phyloP scores from a whole-genome alignment of 1,140 invertebrate genomes.

The Drosophila mauritiana region DNA sequence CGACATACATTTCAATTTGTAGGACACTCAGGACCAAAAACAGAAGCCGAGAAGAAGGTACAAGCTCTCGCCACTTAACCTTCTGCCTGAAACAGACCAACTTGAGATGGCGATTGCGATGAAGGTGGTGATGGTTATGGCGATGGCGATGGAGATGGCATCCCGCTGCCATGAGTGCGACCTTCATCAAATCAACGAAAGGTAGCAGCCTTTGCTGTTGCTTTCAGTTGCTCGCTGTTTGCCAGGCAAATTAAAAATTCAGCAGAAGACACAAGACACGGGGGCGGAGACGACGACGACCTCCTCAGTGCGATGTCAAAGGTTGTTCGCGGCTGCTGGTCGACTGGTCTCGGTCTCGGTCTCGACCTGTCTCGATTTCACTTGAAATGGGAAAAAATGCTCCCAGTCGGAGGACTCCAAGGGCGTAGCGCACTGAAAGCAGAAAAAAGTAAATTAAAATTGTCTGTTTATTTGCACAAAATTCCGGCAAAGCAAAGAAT shows the following conservation, averaged over 20 bases:
- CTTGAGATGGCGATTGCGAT: slow-evolving; percentile 26
- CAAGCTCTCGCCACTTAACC: slow-evolving; percentile 69
- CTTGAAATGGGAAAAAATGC: slow-evolving; percentile 70
- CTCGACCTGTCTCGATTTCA: slow-evolving; percentile 80
- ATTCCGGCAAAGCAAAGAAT: slow-evolving; percentile 56
- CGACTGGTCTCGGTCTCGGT: slow-evolving; percentile 35
- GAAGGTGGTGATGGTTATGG: slow-evolving; percentile 2
- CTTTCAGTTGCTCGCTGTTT: slow-evolving; percentile 56
- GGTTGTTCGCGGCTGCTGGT: slow-evolving; percentile 57
- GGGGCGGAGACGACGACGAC: slow-evolving; percentile 26
- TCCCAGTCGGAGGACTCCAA: slow-evolving; percentile 16
- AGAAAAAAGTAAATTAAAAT: slow-evolving; percentile 82
- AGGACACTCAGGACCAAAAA: slow-evolving; percentile 58
- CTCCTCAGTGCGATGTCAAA: slow-evolving; percentile 42
- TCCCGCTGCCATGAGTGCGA: slow-evolving; percentile 44
- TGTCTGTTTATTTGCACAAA: slow-evolving; percentile 76
- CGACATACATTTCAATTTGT: slow-evolving; percentile 78
- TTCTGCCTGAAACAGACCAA: slow-evolving; percentile 54
- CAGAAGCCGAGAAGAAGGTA: slow-evolving; percentile 26
- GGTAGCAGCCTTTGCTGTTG: slow-evolving; percentile 26
- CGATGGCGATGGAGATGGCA: slow-evolving; percentile 30
- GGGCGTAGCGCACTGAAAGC: slow-evolving; percentile 25
- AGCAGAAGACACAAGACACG: slow-evolving; percentile 73
- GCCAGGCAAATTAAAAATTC: slow-evolving; percentile 80
- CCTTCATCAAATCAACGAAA: slow-evolving; percentile 62